Conservation (phyloP, 2,113 vertebrate species). For the Lasiurus borealis region DNA sequence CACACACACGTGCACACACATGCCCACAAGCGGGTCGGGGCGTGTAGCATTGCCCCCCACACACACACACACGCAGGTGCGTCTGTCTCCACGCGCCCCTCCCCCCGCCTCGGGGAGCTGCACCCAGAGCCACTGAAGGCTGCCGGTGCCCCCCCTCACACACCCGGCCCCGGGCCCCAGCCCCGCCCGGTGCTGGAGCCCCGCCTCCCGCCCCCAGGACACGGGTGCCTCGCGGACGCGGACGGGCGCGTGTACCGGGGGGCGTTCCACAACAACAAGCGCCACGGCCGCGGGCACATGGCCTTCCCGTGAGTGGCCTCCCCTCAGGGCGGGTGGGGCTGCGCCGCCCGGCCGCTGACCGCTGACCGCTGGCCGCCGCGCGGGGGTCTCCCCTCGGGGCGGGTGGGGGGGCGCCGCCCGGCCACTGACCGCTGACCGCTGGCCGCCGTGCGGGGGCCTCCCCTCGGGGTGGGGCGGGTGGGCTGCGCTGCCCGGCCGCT, state of each 20-base stretch:
- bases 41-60: fast-evolving
- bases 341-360: too few species aligned
- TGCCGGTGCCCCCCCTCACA: fast-evolving
- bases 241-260: constrained; percentile 65
- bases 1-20: too few species aligned
- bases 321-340: too few species aligned
- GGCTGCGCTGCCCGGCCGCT: too few species aligned
- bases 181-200: background rate
- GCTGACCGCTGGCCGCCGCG: too few species aligned
- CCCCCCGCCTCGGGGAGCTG: background rate
- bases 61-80: background rate
- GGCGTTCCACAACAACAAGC: constrained; percentile 53
- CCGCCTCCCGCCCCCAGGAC: constrained; percentile 19
- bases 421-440: too few species aligned
- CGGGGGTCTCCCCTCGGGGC: too few species aligned
- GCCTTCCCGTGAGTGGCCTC: constrained; percentile 29
- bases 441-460: too few species aligned
- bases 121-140: background rate
- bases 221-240: constrained; percentile 59
- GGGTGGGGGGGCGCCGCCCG: too few species aligned
- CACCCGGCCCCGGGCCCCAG: too few species aligned
- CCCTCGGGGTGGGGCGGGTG: too few species aligned
- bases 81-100: fast-evolving
- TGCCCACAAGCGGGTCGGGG: too few species aligned
- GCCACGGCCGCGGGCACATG: constrained; percentile 59